A percentile compares a stretch with the other conserved stretches of the same genome.
Evolutionary conservation across 2,888 invertebrate genomes (phyloP).

Genomic region (Sphaeridia pumilis): DNA sequence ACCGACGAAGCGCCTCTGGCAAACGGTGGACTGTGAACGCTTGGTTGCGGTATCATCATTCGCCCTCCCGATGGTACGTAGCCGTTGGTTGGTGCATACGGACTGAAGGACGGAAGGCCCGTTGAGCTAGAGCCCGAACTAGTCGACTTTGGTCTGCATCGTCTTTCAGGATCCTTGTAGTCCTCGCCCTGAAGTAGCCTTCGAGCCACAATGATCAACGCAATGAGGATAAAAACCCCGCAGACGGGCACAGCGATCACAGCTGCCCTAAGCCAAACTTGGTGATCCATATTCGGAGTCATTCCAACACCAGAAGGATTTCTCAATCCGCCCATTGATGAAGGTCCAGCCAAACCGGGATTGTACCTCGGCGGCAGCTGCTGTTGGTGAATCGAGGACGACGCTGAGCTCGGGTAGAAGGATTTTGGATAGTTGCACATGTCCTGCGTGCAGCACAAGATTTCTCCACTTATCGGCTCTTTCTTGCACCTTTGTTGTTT

Average conservation of each 20-base stretch:
- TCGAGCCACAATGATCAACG: slow-evolving; percentile 21
- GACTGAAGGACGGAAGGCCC: background rate
- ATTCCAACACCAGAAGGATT: background rate
- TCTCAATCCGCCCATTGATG: slow-evolving; percentile 1
- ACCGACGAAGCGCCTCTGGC: background rate
- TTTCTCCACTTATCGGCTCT: slow-evolving; percentile 12
- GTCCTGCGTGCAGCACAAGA: slow-evolving; percentile 22
- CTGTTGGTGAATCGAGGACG: too few species aligned
- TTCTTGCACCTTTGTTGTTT: slow-evolving; percentile 20
- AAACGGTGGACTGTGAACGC: background rate
- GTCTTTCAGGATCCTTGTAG: slow-evolving; percentile 19
- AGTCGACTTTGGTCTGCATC: slow-evolving; percentile 8
- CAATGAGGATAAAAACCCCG: slow-evolving; percentile 26
- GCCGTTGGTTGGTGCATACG: background rate
- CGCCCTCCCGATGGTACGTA: background rate
- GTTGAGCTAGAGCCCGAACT: background rate
- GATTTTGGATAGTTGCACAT: slow-evolving; percentile 29
- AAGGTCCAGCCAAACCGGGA: background rate
- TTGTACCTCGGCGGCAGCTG: slow-evolving; percentile 11
- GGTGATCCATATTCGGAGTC: slow-evolving; percentile 18
- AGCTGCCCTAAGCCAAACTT: slow-evolving; percentile 25
- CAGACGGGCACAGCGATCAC: slow-evolving; percentile 27
- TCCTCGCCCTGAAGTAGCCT: slow-evolving; percentile 20
- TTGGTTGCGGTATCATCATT: background rate
- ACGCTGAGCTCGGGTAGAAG: slow-evolving; percentile 21